These are phyloP conservation scores for Romanomermis culicivorax DNA, from an alignment of 2,888 invertebrate species.

Conservation along the genomic window DNA sequence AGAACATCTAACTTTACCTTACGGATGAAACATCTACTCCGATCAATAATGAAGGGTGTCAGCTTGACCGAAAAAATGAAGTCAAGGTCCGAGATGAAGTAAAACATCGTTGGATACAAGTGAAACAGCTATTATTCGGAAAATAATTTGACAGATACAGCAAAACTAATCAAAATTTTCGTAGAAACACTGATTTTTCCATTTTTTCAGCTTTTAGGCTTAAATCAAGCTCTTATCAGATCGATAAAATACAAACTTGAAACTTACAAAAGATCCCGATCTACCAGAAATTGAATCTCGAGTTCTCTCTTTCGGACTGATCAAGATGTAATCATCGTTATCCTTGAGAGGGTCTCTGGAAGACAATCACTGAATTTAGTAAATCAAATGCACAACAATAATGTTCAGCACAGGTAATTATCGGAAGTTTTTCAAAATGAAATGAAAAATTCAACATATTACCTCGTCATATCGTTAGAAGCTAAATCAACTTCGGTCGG, in stretches of 20 bases:
- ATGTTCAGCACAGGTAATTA: too few relatives aligned
- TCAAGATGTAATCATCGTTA: slow-evolving; percentile 27
- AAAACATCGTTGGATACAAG: neutral
- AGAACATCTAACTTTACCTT: slow-evolving; percentile 48
- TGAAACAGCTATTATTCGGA: too few relatives aligned
- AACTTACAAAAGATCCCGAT: slow-evolving; percentile 18
- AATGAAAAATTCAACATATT: too few relatives aligned
- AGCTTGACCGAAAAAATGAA: slow-evolving; percentile 38
- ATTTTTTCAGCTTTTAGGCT: too few relatives aligned
- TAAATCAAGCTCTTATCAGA: too few relatives aligned
- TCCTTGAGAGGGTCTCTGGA: slow-evolving; percentile 17
- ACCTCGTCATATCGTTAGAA: slow-evolving; percentile 35
- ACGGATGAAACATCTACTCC: slow-evolving; percentile 82
- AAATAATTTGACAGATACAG: too few relatives aligned
- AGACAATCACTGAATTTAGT: too few relatives aligned
- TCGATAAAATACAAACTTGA: too few relatives aligned
- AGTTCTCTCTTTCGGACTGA: slow-evolving; percentile 1
- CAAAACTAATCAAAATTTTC: too few relatives aligned
- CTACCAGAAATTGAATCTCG: slow-evolving; percentile 12
- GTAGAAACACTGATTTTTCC: too few relatives aligned
- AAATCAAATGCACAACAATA: too few relatives aligned
- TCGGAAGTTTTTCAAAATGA: too few relatives aligned
- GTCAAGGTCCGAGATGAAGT: slow-evolving; percentile 71
- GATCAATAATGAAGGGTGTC: slow-evolving; percentile 76
- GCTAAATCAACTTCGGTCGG: slow-evolving; percentile 83